A percentile compares a stretch with the other conserved stretches of the same genome.
These are phyloP conservation scores for Bilobella aurantiaca DNA, from an alignment of 1,140 invertebrate species.

Conservation along the genomic window DNA sequence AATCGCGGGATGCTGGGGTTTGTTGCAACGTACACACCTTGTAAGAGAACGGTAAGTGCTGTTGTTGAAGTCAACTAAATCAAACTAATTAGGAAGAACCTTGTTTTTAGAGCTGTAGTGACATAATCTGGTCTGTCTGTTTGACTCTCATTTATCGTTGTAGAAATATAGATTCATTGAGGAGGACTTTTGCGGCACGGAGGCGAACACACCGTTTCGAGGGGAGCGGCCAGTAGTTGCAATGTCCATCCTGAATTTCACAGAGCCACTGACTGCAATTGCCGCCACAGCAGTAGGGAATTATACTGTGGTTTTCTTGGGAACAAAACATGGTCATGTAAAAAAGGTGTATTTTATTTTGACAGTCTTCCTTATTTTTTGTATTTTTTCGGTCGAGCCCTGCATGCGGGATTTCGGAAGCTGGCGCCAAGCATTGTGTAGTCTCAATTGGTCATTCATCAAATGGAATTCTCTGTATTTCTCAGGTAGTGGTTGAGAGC, in stretches of 20 bases:
- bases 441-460: no score
- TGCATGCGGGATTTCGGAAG: no score
- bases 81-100: no score
- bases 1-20: constrained; percentile 79
- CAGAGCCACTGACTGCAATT: constrained; percentile 70
- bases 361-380: neutral
- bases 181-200: constrained; percentile 90
- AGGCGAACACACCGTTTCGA: constrained; percentile 89
- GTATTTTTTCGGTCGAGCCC: constrained; percentile 35
- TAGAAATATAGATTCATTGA: constrained; percentile 81
- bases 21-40: constrained; percentile 44
- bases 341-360: constrained; percentile 62
- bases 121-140: no score
- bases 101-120: no score
- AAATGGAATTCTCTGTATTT: no score
- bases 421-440: no score
- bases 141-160: neutral
- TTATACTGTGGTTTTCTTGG: constrained; percentile 92
- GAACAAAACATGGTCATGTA: constrained; percentile 77
- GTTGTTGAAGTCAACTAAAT: no score
- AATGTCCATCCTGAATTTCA: constrained; percentile 71
- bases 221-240: constrained; percentile 80
- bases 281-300: constrained; percentile 92
- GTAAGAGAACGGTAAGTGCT: constrained; percentile 33
- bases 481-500: constrained; percentile 83